Base-by-base conservation (phyloP, 2,888 invertebrate species). In the Melipona beecheii region DNA sequence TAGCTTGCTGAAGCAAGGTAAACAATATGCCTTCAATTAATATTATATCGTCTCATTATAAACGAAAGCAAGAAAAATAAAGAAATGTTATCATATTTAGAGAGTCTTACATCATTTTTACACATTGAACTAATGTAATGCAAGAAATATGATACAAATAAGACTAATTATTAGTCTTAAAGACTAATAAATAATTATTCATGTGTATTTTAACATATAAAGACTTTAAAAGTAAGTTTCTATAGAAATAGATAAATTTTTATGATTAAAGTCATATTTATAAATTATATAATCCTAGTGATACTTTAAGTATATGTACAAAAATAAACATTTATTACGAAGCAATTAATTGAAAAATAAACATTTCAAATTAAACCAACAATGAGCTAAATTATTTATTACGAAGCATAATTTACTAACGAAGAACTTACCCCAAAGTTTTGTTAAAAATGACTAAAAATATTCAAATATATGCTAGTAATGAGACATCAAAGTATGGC, bases 31-130 rank as follows among this genome's bases (percentile, higher is more conserved):
- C 76, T 81, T 87, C 76, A 85, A 89, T 81, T 69, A 84, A 89
- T 81, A 86, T 84, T 84, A 87, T 90, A 81, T 89, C 85, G 84
- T 85, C 74, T 87, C 78, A 84, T 82, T 89, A 87, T 86, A 85
- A 88, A 86, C n/a, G 74, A n/a, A 83, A 88, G 81, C 81, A 88
- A 79, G 79, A 87, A 73, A 91, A 91, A 86, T 87, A 87, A 89
- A 86, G 69, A 81, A 69, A 81, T 85, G 85, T 87, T 86, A 87
- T 84, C 74, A 84, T 73, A 80, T 87, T 87, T 87, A 73, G 80
- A 81, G 19, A 78, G 75, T 75, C 65, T 79, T 88, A 75, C 76
- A 78, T 86, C 75, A 73, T 87, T 78, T 87, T 82, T 83, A 77
- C 69, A 71, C 69, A 78, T 79, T 78, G 21, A 84, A 75, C 52